Conservation (phyloP, 1,140 invertebrate species). For the Drosophila sp. region DNA sequence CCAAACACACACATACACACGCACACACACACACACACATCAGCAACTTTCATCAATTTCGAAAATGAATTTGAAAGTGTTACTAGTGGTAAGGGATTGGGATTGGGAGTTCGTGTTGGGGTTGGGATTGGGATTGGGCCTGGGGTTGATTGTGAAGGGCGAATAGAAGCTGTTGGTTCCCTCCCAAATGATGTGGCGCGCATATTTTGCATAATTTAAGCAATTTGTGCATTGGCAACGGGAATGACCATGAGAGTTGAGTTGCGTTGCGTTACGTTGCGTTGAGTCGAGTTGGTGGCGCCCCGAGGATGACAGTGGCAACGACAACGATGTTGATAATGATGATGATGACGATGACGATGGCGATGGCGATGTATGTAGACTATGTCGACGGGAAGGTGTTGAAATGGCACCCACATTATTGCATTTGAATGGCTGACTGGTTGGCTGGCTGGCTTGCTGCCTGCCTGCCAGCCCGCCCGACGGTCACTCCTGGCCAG, state of each 20-base stretch:
- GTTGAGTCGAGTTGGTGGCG: not conserved
- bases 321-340: constrained; percentile 27
- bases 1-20: constrained; percentile 15
- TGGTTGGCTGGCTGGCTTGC: not conserved
- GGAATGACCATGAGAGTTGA: constrained; percentile 37
- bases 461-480: not conserved
- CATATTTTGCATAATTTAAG: constrained; percentile 82
- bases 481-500: constrained; percentile 30
- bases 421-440: constrained; percentile 43
- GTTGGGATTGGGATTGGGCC: too few species aligned
- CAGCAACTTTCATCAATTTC: constrained; percentile 73
- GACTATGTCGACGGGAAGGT: constrained; percentile 37
- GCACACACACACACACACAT: constrained; percentile 3
- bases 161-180: constrained; percentile 6
- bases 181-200: constrained; percentile 65
- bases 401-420: constrained; percentile 59
- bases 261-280: constrained; percentile 14
- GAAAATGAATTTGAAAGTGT: constrained; percentile 81
- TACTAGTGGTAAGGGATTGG: constrained; percentile 25
- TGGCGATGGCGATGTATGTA: constrained; percentile 15
- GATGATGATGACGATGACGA: constrained; percentile 43
- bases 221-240: constrained; percentile 74
- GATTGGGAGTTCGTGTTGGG: too few species aligned
- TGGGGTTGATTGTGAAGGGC: constrained; percentile 2
- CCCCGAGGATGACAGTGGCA: constrained; percentile 36